Percentiles rank a stretch among this genome's conserved stretches.
Conservation (phyloP, 2,797 vertebrate genomes). For the Kryptopterus vitreolus region DNA sequence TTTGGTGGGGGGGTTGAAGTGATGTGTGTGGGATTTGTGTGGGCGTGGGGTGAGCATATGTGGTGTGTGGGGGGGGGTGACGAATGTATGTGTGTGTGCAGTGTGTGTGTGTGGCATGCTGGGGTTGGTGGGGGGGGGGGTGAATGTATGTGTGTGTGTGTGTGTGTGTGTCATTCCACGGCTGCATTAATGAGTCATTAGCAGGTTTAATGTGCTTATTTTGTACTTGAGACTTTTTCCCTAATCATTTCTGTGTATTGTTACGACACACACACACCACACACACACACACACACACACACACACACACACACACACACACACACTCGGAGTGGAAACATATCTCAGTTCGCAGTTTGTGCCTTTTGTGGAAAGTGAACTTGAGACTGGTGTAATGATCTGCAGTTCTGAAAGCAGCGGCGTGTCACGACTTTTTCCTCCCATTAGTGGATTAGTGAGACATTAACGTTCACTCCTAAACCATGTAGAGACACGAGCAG, state of each 20-base stretch:
- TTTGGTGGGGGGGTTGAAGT: too few relatives aligned
- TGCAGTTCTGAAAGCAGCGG: neutral
- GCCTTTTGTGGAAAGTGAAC: neutral
- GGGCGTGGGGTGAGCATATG: neutral
- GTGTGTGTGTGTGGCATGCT: slow-evolving; percentile 6
- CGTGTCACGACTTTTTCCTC: neutral
- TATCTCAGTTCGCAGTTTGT: too few relatives aligned
- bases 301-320: too few relatives aligned
- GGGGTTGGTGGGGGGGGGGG: too few relatives aligned
- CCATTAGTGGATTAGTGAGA: slow-evolving; percentile 9
- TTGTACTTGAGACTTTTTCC: too few relatives aligned
- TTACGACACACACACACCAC: too few relatives aligned
- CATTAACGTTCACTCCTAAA: slow-evolving; percentile 24
- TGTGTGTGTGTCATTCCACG: neutral
- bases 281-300: too few relatives aligned
- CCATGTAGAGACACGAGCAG: slow-evolving; percentile 59
- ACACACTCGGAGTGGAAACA: too few relatives aligned
- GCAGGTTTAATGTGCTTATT: neutral
- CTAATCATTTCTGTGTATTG: neutral
- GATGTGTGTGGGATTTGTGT: neutral
- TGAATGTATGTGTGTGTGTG: neutral
- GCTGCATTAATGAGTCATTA: neutral
- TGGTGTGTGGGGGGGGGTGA: neutral
- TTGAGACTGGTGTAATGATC: neutral
- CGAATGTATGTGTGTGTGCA: neutral